Conservation (phyloP, 2,888 invertebrate species). For the Pheosia gnoma region DNA sequence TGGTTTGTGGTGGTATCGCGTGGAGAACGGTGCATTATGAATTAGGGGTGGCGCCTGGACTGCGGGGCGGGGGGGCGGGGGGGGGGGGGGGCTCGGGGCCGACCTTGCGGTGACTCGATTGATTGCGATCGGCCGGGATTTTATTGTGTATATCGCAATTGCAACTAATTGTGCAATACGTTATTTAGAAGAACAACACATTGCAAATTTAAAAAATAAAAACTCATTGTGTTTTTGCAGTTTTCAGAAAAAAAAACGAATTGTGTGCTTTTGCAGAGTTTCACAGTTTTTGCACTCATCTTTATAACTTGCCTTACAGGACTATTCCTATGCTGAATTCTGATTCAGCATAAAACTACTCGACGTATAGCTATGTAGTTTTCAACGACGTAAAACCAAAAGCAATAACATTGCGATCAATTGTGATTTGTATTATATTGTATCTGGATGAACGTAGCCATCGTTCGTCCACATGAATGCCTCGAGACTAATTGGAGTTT, state of each 20-base stretch:
- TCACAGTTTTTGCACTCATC: no score
- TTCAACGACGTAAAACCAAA: constrained; percentile 3
- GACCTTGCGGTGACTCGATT: constrained; percentile 52
- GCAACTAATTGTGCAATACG: constrained; percentile 14
- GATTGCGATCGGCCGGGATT: constrained; percentile 45
- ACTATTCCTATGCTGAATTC: no score
- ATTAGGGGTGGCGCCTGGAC: constrained; percentile 45
- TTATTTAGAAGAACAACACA: not conserved
- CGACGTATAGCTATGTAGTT: no score
- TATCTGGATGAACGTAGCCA: constrained; percentile 7
- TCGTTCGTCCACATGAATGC: constrained; percentile 28
- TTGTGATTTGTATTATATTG: constrained; percentile 13
- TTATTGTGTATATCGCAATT: constrained; percentile 25
- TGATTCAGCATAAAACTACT: no score
- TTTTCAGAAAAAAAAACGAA: no score
- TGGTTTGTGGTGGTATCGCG: constrained; percentile 32
- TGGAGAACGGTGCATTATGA: constrained; percentile 65
- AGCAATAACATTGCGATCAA: not conserved
- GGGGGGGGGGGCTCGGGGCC: constrained; percentile 27
- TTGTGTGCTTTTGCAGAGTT: no score
- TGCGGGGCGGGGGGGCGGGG: constrained; percentile 31
- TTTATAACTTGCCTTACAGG: no score
- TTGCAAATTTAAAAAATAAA: no score
- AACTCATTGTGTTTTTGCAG: no score
- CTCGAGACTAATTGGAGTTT: constrained; percentile 47